These are phyloP conservation scores for Telmatherina bonti DNA, from an alignment of 2,797 vertebrate genomes.

Conservation along the genomic window DNA sequence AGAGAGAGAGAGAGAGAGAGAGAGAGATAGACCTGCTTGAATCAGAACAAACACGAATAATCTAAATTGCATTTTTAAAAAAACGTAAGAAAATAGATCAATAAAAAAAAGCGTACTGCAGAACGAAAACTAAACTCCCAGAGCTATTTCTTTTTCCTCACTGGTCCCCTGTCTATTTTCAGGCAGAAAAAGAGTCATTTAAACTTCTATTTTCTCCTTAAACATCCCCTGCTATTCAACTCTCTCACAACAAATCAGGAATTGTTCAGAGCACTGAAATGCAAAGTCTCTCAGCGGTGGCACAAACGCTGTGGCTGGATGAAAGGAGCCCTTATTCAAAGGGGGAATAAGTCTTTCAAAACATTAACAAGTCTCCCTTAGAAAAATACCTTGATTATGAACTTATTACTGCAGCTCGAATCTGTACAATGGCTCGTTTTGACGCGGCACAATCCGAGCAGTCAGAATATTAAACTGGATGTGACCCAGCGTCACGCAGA, in stretches of 20 bases:
- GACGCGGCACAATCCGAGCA: conserved; percentile 62
- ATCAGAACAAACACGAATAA: conserved; percentile 22
- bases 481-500: conserved; percentile 28
- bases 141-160: conserved; percentile 9
- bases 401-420: conserved; percentile 74
- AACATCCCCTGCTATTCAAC: conserved; percentile 79
- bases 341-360: conserved; percentile 80
- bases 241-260: conserved; percentile 86
- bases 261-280: conserved; percentile 84
- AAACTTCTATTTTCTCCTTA: conserved; percentile 76
- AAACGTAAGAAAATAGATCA: conserved; percentile 6
- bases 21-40: neutral
- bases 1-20: neutral
- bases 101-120: conserved; percentile 3
- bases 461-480: conserved; percentile 62
- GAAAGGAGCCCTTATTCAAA: conserved; percentile 83
- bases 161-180: conserved; percentile 26
- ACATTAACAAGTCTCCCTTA: conserved; percentile 78
- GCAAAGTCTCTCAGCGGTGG: conserved; percentile 83
- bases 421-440: conserved; percentile 74
- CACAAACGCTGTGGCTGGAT: conserved; percentile 84
- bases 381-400: conserved; percentile 79
- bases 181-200: conserved; percentile 61
- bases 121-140: conserved; percentile 14
- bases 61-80: conserved; percentile 22